Evolutionary conservation across 2,888 invertebrate genomes (phyloP).

Genomic region (Megalurothrips usitatus): DNA sequence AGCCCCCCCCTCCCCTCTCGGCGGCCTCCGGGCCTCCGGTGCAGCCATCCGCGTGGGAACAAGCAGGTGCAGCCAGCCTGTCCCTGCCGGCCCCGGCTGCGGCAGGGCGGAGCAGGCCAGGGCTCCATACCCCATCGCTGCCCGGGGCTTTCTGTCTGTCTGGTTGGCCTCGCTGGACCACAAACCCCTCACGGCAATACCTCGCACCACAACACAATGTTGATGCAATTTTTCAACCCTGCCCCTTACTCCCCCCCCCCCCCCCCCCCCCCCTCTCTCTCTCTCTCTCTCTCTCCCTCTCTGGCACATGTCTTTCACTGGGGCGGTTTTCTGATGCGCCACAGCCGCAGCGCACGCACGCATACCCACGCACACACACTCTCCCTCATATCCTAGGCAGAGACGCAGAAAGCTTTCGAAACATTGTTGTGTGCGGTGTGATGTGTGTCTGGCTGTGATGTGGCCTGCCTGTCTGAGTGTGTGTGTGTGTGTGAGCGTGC

Average conservation of each 20-base stretch:
- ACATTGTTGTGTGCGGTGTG: too few species aligned
- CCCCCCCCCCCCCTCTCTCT: background rate
- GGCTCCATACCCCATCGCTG: background rate
- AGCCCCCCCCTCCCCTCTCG: background rate
- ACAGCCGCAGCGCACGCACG: too few species aligned
- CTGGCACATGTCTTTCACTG: background rate
- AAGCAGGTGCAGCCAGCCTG: background rate
- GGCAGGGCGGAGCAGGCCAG: background rate
- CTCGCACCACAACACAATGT: background rate
- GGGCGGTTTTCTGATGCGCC: too few species aligned
- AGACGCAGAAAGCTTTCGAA: too few species aligned
- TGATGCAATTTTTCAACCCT: background rate
- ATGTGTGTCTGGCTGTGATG: too few species aligned
- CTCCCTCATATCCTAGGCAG: too few species aligned
- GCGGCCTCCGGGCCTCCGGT: background rate
- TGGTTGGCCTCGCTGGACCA: background rate
- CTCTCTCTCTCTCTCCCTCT: background rate
- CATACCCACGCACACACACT: too few species aligned
- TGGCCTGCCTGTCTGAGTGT: too few species aligned
- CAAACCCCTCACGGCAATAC: background rate
- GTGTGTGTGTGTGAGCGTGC: too few species aligned
- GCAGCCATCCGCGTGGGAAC: conserved; percentile 1
- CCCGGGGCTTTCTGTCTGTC: background rate
- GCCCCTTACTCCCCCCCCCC: background rate
- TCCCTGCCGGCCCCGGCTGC: background rate